phyloP scores from a whole-genome alignment of 30 jellyfish, hydroid and myxozoan species.

The Aurelia aurita complex sp. Pacific region DNA sequence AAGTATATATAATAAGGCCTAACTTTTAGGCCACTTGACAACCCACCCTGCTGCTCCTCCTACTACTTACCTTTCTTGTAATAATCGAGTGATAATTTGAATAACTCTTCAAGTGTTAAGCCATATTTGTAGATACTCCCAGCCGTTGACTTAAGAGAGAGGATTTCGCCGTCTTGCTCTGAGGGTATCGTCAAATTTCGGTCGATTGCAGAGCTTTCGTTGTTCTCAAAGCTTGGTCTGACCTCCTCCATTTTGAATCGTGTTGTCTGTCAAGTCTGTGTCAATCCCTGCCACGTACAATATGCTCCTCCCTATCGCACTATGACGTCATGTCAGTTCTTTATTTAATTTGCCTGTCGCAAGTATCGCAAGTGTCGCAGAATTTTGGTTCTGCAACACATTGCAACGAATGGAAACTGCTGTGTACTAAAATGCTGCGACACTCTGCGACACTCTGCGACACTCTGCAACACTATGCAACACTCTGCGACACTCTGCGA shows the following conservation, averaged over 20 bases:
- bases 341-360: too few relatives aligned
- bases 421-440: too few relatives aligned
- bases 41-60: too few relatives aligned
- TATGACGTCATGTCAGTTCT: too few relatives aligned
- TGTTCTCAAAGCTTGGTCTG: slow-evolving; percentile 18
- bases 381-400: too few relatives aligned
- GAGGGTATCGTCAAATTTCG: slow-evolving; percentile 59
- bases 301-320: not conserved
- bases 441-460: too few relatives aligned
- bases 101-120: slow-evolving; percentile 73
- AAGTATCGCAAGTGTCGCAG: too few relatives aligned
- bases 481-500: too few relatives aligned
- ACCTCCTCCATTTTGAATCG: slow-evolving; percentile 61
- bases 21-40: too few relatives aligned
- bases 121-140: slow-evolving; percentile 58
- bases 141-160: not conserved
- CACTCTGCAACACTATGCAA: too few relatives aligned
- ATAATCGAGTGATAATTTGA: slow-evolving; percentile 69
- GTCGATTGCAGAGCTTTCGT: not conserved
- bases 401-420: too few relatives aligned
- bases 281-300: slow-evolving; percentile 49
- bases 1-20: too few relatives aligned
- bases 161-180: slow-evolving; percentile 7
- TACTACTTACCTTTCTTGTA: slow-evolving; percentile 77
- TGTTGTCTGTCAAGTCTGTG: not conserved